Evolutionary conservation across 2,888 invertebrate genomes (phyloP).

Genomic region (Opisthograptis luteolata): DNA sequence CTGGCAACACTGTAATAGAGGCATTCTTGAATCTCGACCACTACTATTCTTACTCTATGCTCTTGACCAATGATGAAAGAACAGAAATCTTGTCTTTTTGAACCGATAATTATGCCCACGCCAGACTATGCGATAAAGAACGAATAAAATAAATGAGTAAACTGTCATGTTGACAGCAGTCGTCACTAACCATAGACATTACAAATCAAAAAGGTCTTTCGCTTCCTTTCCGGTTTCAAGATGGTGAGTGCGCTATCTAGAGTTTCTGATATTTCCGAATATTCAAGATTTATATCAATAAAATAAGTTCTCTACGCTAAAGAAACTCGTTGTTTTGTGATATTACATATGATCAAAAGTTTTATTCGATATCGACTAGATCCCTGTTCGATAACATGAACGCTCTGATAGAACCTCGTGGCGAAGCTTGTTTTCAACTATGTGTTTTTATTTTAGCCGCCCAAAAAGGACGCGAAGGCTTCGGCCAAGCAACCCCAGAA

Average conservation of each 20-base stretch:
- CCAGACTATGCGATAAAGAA: too few species aligned
- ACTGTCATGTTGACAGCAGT: too few species aligned
- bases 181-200: too few species aligned
- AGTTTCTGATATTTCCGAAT: constrained; percentile 11
- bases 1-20: too few species aligned
- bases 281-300: background rate
- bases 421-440: constrained; percentile 54
- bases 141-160: too few species aligned
- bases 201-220: too few species aligned
- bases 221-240: constrained; percentile 77
- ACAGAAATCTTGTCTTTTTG: too few species aligned
- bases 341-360: background rate
- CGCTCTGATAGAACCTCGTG: constrained; percentile 63
- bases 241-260: constrained; percentile 72
- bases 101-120: too few species aligned
- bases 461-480: constrained; percentile 96
- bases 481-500: constrained; percentile 97
- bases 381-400: constrained; percentile 1
- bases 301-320: background rate
- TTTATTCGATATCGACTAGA: background rate
- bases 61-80: too few species aligned
- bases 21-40: too few species aligned
- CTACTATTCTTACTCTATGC: too few species aligned
- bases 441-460: constrained; percentile 88
- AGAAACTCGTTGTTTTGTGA: background rate